These are phyloP conservation scores for Ditula angustiorana DNA, from an alignment of 2,888 invertebrate species.

Conservation along the genomic window DNA sequence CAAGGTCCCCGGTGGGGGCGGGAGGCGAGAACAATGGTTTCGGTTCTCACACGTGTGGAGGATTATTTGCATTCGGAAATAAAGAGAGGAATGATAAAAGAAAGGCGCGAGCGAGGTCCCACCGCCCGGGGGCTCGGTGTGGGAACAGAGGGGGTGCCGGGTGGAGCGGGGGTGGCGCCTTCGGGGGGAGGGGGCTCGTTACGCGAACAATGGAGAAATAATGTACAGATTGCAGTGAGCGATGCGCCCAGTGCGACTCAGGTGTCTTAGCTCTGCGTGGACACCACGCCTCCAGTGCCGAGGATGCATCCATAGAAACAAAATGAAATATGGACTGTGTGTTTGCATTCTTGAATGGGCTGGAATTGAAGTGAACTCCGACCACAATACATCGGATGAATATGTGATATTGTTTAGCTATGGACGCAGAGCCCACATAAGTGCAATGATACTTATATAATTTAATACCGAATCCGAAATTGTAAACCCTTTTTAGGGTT, in stretches of 20 bases:
- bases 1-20: constrained; percentile 80
- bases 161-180: constrained; percentile 56
- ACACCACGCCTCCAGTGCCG: constrained; percentile 64
- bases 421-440: not conserved
- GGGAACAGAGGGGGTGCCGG: constrained; percentile 70
- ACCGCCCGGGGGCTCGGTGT: constrained; percentile 84
- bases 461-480: no score
- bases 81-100: constrained; percentile 86
- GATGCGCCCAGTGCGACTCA: constrained; percentile 84
- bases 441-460: no score
- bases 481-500: no score
- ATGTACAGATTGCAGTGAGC: constrained; percentile 86
- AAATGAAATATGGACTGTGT: constrained; percentile 31
- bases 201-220: constrained; percentile 86
- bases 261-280: constrained; percentile 79
- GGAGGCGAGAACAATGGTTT: constrained; percentile 85
- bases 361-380: constrained; percentile 17
- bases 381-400: constrained; percentile 5
- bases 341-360: constrained; percentile 18
- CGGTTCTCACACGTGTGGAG: constrained; percentile 87
- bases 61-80: constrained; percentile 87
- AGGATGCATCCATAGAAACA: constrained; percentile 31
- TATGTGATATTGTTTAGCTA: not conserved
- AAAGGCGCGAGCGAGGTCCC: constrained; percentile 85
- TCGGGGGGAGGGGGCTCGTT: constrained; percentile 78